phyloP scores from a whole-genome alignment of 2,888 invertebrate genomes.

The Molorchus minor region DNA sequence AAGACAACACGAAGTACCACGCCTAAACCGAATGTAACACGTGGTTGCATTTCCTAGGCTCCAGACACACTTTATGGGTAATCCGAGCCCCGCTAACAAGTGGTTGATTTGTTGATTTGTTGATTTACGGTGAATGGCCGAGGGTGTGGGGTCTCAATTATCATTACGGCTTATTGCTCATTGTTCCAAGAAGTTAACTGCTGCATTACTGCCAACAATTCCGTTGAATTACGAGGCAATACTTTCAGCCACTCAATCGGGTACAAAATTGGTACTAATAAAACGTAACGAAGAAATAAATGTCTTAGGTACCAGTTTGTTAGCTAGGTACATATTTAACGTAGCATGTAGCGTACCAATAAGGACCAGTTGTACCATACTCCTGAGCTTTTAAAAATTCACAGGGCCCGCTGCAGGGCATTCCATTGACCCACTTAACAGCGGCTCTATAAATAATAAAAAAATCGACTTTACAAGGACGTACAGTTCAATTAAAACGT shows the following conservation, averaged over 20 bases:
- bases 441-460: conserved; percentile 1
- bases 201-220: not conserved
- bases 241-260: too few species aligned
- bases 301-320: too few species aligned
- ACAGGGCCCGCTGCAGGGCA: not conserved
- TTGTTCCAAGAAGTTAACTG: conserved; percentile 17
- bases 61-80: conserved; percentile 15
- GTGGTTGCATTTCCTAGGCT: conserved; percentile 1
- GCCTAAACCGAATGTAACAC: conserved; percentile 14
- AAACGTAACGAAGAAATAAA: too few species aligned
- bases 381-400: too few species aligned
- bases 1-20: conserved; percentile 22
- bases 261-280: too few species aligned
- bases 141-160: conserved; percentile 18
- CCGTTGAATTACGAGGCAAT: not conserved
- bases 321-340: too few species aligned
- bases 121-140: conserved; percentile 14
- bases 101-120: too few species aligned
- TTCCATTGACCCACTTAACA: conserved; percentile 8
- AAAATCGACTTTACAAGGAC: conserved; percentile 15
- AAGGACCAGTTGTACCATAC: too few species aligned
- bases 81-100: conserved; percentile 20
- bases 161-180: conserved; percentile 19
- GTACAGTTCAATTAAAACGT: conserved; percentile 2
- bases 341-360: too few species aligned